These are phyloP conservation scores for Podarcis siculus DNA, from an alignment of 2,797 vertebrate species.

Conservation along the genomic window DNA sequence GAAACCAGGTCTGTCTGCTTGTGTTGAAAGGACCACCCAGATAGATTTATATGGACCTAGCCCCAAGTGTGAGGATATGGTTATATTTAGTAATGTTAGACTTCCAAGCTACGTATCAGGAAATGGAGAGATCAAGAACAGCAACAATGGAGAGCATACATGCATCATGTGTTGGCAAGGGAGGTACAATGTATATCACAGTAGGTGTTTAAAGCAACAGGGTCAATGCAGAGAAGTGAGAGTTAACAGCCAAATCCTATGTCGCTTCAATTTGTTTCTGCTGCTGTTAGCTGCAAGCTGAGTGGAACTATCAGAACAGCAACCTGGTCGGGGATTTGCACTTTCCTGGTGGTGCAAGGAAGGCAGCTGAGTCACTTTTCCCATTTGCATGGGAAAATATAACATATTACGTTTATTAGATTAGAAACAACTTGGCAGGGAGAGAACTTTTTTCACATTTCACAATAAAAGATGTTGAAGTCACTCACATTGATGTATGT, in stretches of 20 bases:
- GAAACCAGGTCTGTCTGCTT: neutral
- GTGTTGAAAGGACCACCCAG: conserved; percentile 39
- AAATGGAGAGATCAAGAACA: conserved; percentile 10
- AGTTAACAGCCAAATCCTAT: neutral
- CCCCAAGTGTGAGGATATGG: conserved; percentile 41
- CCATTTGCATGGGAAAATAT: neutral
- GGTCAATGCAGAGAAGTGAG: neutral
- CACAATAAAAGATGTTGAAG: neutral
- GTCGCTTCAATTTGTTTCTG: neutral
- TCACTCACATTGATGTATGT: neutral
- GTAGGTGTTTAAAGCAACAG: neutral
- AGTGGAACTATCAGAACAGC: neutral
- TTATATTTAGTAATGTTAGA: neutral
- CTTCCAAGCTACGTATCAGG: conserved; percentile 12
- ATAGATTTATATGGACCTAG: conserved; percentile 34
- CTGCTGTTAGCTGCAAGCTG: neutral
- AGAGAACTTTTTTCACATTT: neutral
- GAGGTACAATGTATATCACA: neutral
- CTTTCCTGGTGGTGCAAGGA: neutral
- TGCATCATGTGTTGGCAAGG: neutral
- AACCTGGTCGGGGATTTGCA: neutral
- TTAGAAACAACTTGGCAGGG: neutral
- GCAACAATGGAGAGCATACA: neutral
- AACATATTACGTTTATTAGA: neutral
- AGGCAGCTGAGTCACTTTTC: neutral